phyloP scores from a whole-genome alignment of 2,113 vertebrate species.

The Alces alces region DNA sequence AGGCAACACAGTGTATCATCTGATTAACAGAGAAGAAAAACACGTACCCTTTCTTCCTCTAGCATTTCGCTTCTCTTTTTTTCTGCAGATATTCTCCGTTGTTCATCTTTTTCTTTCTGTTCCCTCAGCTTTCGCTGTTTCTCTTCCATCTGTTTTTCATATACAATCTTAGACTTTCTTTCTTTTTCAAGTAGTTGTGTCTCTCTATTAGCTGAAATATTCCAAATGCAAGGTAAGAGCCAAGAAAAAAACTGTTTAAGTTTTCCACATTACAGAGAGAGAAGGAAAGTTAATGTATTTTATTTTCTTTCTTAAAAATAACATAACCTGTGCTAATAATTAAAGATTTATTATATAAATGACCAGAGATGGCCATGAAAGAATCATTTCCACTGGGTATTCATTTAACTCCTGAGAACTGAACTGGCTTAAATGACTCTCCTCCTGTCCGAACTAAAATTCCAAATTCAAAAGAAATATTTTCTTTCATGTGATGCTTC shows the following conservation, averaged over 20 bases:
- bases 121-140: conserved; percentile 90
- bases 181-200: conserved; percentile 93
- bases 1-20: neutral
- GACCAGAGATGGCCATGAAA: neutral
- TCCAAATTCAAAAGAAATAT: conserved; percentile 27
- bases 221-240: conserved; percentile 46
- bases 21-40: neutral
- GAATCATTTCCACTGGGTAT: neutral
- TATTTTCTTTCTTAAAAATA: conserved; percentile 30
- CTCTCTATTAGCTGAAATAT: conserved; percentile 87
- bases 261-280: conserved; percentile 44
- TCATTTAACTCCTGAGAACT: conserved; percentile 36
- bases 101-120: conserved; percentile 92
- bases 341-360: neutral
- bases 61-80: conserved; percentile 93
- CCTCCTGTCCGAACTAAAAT: neutral
- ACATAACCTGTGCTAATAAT: neutral
- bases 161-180: conserved; percentile 90
- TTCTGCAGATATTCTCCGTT: conserved; percentile 89
- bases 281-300: neutral
- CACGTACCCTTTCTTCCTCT: conserved; percentile 90
- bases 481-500: neutral
- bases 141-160: conserved; percentile 93
- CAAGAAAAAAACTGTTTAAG: conserved; percentile 36
- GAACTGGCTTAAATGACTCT: neutral